Base-by-base conservation (phyloP, 2,888 invertebrate genomes). In the Acanthoscelides obtectus region DNA sequence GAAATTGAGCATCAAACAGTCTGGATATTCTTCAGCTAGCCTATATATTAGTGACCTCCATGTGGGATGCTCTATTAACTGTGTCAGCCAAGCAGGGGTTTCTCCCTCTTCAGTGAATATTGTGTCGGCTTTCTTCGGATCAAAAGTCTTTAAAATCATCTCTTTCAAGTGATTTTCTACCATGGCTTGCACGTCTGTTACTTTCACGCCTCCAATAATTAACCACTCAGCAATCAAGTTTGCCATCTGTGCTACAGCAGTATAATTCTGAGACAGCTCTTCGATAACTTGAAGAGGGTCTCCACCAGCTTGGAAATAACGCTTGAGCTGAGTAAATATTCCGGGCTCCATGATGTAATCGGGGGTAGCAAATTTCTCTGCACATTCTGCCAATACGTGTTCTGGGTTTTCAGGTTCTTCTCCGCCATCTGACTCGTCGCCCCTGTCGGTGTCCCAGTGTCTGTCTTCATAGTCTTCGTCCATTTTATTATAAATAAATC, bases 331-430 rank as follows among this genome's bases (percentile, higher is more conserved):
- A 6, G 92, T 91, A 83, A 97, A 97, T 82, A 98, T 97, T 20
- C 96, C 96, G 0, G 98, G 97, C 84, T 99, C 99, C 98, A 99
- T 98, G 75, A 99, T 98, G 83, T 96, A 99, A 87, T 99, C 99
- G 3, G 95, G 92, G 22, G 95, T 95, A 76, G 94, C 91, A 82
- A 98, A 98, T 83, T 95, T 95, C 80, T 95, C 93, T 73, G 97
- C 88, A 83, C 98, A 98, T 87, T 97, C 97, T 79, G 92, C 91
- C 75, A 97, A 89, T 1, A 96, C 94, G 86, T 94, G 94, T 83
- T 94, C 93, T 0, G 95, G 95, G 85, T 95, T 95, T 82, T 94
- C 94, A 77, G 90, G 88, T 83, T 94, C 94, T 80, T 93, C 93
- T 71, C 88, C 88, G 17, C 89, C 90, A 80, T 91, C 91, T 76